Conservation (phyloP, 2,113 vertebrate genomes). For the Bubalus kerabau region DNA sequence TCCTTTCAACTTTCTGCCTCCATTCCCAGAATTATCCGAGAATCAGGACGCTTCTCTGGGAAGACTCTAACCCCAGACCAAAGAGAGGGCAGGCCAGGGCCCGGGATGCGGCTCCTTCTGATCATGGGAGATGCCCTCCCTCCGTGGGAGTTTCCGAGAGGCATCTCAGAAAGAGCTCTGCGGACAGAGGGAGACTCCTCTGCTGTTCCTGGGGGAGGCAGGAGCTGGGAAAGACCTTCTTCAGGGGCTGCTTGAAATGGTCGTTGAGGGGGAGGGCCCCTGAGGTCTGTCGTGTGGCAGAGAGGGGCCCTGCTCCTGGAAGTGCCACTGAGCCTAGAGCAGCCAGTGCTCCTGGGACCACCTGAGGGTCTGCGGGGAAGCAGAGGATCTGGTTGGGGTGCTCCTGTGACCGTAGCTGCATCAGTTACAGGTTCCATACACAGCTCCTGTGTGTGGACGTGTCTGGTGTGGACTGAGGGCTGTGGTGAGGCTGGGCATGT, state of each 20-base stretch:
- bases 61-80: too few species aligned
- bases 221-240: not conserved
- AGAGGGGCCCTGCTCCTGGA: not conserved
- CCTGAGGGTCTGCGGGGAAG: too few species aligned
- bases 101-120: not conserved
- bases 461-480: not conserved
- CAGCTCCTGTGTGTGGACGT: too few species aligned
- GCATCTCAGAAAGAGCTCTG: accelerated
- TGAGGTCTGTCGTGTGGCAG: not conserved
- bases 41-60: not conserved
- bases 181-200: too few species aligned
- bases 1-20: not conserved
- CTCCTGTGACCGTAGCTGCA: too few species aligned
- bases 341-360: not conserved
- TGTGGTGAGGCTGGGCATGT: too few species aligned
- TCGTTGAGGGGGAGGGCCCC: accelerated
- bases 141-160: accelerated
- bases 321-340: not conserved
- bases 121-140: not conserved
- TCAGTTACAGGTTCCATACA: too few species aligned
- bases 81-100: not conserved
- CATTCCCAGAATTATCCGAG: not conserved
- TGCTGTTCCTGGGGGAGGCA: not conserved
- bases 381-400: too few species aligned
- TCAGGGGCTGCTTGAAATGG: not conserved